A percentile compares a stretch with the other conserved stretches of the same genome.
These are phyloP conservation scores for Hoplostethus atlanticus DNA, from an alignment of 2,797 vertebrate species.

Conservation along the genomic window DNA sequence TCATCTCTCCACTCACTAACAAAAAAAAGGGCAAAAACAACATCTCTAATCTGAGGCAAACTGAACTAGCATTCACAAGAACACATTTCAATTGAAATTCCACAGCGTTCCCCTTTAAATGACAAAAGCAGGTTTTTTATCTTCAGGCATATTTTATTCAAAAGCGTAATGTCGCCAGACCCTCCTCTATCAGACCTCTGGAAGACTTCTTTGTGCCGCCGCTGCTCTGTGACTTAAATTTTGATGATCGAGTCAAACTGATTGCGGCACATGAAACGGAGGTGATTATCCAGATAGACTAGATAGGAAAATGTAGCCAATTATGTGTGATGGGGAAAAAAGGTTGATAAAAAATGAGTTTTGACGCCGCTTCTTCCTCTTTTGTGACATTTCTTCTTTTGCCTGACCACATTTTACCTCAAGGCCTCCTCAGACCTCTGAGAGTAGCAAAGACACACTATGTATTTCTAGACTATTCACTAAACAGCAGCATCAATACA, in stretches of 20 bases:
- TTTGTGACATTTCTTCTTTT: slow-evolving; percentile 11
- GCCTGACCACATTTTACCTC: not conserved
- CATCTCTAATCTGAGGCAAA: slow-evolving; percentile 32
- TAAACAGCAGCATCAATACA: slow-evolving; percentile 11
- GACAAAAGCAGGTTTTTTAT: slow-evolving; percentile 68
- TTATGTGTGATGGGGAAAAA: slow-evolving; percentile 62
- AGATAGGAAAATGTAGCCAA: slow-evolving; percentile 67
- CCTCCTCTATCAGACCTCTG: slow-evolving; percentile 56
- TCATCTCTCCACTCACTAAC: not conserved
- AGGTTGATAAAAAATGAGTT: slow-evolving; percentile 73
- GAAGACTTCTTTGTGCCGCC: slow-evolving; percentile 70
- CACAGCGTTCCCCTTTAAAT: slow-evolving; percentile 54
- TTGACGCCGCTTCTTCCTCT: slow-evolving; percentile 48
- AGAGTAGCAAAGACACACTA: slow-evolving; percentile 26
- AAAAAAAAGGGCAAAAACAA: slow-evolving; percentile 23
- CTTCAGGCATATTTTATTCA: slow-evolving; percentile 66
- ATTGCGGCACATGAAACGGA: slow-evolving; percentile 68
- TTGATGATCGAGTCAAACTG: slow-evolving; percentile 73
- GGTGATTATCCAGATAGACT: slow-evolving; percentile 78
- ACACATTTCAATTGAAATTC: slow-evolving; percentile 52
- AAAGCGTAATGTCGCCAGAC: slow-evolving; percentile 34
- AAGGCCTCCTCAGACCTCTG: slow-evolving; percentile 6
- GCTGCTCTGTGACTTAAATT: slow-evolving; percentile 61
- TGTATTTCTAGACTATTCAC: slow-evolving; percentile 38
- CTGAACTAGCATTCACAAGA: slow-evolving; percentile 25